These are phyloP conservation scores for Miltochrista miniata DNA, from an alignment of 2,888 invertebrate species.

Conservation along the genomic window DNA sequence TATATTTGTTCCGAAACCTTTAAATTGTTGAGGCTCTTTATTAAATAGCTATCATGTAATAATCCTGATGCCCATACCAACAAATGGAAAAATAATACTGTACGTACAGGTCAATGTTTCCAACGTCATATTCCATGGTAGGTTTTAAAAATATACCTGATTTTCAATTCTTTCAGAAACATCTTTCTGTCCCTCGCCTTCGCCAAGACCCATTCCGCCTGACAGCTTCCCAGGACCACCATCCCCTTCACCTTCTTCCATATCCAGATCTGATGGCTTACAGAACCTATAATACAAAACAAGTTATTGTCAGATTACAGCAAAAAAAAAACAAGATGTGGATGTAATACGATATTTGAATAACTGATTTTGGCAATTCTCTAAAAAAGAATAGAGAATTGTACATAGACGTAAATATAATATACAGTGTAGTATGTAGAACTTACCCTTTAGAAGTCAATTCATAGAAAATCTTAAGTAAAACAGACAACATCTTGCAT, in stretches of 20 bases:
- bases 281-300: slow-evolving; percentile 89
- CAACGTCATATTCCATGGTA: no score
- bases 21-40: no score
- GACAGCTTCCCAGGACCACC: slow-evolving; percentile 83
- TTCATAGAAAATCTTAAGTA: slow-evolving; percentile 93
- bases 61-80: no score
- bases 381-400: no score
- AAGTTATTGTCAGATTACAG: not conserved
- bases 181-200: slow-evolving; percentile 96
- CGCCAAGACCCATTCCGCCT: slow-evolving; percentile 94
- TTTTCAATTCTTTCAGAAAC: slow-evolving; percentile 95
- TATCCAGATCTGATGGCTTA: slow-evolving; percentile 92
- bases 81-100: no score
- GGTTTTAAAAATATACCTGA: slow-evolving; percentile 65
- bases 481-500: slow-evolving; percentile 92
- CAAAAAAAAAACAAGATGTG: no score
- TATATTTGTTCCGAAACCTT: no score
- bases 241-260: slow-evolving; percentile 89
- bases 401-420: no score
- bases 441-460: slow-evolving; percentile 88
- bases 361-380: no score
- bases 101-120: no score
- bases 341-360: no score
- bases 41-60: no score
- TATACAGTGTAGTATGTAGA: not conserved